These are phyloP conservation scores for Menidia beryllina DNA, from an alignment of 2,113 vertebrate species.

Conservation along the genomic window DNA sequence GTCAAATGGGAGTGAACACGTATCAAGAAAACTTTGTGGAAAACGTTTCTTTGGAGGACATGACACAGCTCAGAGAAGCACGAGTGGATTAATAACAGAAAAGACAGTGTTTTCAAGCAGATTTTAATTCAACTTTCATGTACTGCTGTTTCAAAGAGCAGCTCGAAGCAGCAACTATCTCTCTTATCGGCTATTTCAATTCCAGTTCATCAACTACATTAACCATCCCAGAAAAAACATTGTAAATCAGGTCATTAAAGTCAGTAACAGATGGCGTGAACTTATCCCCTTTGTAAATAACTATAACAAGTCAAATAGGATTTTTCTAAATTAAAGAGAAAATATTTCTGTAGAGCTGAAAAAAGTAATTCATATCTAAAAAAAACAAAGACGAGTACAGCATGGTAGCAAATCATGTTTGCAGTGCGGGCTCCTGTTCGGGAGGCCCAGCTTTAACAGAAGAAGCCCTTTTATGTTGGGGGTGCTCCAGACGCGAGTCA, in stretches of 20 bases:
- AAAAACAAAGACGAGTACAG: conserved; percentile 16
- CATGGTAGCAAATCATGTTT: neutral
- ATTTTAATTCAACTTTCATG: conserved; percentile 61
- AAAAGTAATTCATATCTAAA: neutral
- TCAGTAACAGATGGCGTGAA: neutral
- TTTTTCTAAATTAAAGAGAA: neutral
- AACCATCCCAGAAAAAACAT: conserved; percentile 9
- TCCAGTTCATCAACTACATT: conserved; percentile 13
- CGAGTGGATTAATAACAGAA: neutral
- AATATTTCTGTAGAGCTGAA: neutral
- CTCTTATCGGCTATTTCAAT: conserved; percentile 17
- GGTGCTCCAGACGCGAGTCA: neutral
- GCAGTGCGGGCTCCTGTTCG: neutral
- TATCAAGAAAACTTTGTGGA: too few species aligned
- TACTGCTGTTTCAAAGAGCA: conserved; percentile 37
- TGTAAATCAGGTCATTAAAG: neutral
- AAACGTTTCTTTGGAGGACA: too few species aligned
- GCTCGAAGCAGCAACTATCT: conserved; percentile 20
- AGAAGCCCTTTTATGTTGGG: neutral
- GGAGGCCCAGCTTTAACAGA: conserved; percentile 8
- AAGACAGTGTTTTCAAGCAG: conserved; percentile 39
- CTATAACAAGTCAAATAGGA: conserved; percentile 1
- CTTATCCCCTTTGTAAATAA: neutral
- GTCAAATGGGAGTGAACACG: too few species aligned
- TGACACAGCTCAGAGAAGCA: neutral